Evolutionary conservation across 1,140 invertebrate genomes (phyloP).

Genomic region (Coboldia fuscipes): DNA sequence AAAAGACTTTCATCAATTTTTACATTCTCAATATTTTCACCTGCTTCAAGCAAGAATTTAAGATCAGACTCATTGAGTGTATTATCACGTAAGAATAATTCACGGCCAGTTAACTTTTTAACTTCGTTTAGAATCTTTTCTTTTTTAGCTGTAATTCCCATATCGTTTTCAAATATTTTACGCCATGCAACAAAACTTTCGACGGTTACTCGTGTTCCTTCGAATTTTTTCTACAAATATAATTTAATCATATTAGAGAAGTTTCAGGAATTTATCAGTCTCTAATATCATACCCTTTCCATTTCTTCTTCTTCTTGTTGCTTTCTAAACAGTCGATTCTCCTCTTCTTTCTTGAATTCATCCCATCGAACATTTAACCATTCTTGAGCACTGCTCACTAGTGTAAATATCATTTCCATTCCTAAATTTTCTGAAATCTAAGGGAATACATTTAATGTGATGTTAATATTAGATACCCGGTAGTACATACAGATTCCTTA

Average conservation of each 20-base stretch:
- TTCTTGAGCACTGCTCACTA: conserved; percentile 82
- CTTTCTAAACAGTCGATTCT: conserved; percentile 45
- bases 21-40: conserved; percentile 50
- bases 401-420: conserved; percentile 93
- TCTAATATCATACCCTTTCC: conserved; percentile 50
- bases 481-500: conserved; percentile 32
- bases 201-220: conserved; percentile 84
- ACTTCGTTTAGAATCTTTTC: conserved; percentile 44
- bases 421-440: conserved; percentile 76
- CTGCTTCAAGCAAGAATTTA: conserved; percentile 82
- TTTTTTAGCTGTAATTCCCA: conserved; percentile 49
- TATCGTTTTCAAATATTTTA: conserved; percentile 77
- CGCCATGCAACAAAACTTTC: conserved; percentile 95
- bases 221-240: conserved; percentile 64
- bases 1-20: conserved; percentile 89
- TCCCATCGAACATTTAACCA: conserved; percentile 76
- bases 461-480: background rate
- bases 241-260: conserved; percentile 1
- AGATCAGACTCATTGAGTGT: conserved; percentile 88
- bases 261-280: background rate
- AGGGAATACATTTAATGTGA: conserved; percentile 1
- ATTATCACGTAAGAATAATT: conserved; percentile 81
- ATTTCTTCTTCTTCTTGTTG: conserved; percentile 62
- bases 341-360: conserved; percentile 41
- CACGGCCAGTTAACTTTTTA: conserved; percentile 61